Percentiles rank a stretch among this genome's conserved stretches.
phyloP scores from a whole-genome alignment of 2,797 vertebrate genomes.

The Geotrypetes seraphini region DNA sequence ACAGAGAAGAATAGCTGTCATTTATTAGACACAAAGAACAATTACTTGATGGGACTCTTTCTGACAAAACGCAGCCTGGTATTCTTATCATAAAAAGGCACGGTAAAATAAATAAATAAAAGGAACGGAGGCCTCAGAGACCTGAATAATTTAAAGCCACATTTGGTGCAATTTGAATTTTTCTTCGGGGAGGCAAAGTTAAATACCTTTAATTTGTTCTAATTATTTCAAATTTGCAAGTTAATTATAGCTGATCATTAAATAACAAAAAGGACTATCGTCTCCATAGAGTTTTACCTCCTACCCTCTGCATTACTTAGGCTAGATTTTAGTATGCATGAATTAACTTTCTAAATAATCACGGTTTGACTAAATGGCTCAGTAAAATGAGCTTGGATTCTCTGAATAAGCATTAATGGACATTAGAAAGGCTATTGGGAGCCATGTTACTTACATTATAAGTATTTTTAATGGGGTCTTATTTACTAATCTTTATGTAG shows the following conservation, averaged over 20 bases:
- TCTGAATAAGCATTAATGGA: slow-evolving; percentile 67
- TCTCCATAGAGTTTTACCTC: slow-evolving; percentile 68
- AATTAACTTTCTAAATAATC: slow-evolving; percentile 77
- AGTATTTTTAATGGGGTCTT: slow-evolving; percentile 64
- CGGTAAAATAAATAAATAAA: slow-evolving; percentile 43
- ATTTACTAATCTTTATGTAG: slow-evolving; percentile 68
- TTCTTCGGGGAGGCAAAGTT: slow-evolving; percentile 76
- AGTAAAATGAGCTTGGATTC: slow-evolving; percentile 69
- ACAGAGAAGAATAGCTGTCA: slow-evolving; percentile 66
- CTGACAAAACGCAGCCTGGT: slow-evolving; percentile 66
- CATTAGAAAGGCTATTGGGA: slow-evolving; percentile 66
- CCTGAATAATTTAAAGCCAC: slow-evolving; percentile 77
- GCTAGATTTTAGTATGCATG: slow-evolving; percentile 71
- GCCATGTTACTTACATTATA: slow-evolving; percentile 58
- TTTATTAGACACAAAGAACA: slow-evolving; percentile 68
- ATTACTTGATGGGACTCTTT: slow-evolving; percentile 63
- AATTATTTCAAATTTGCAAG: slow-evolving; percentile 79
- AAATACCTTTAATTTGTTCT: slow-evolving; percentile 81
- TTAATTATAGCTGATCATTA: slow-evolving; percentile 76
- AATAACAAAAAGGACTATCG: slow-evolving; percentile 70
- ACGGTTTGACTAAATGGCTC: slow-evolving; percentile 68
- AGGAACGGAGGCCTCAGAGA: slow-evolving; percentile 59
- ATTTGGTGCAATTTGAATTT: slow-evolving; percentile 74
- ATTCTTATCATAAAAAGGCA: slow-evolving; percentile 65
- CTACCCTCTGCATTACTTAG: slow-evolving; percentile 68